phyloP scores from a whole-genome alignment of 2,113 vertebrate species.

The Azemiops feae region DNA sequence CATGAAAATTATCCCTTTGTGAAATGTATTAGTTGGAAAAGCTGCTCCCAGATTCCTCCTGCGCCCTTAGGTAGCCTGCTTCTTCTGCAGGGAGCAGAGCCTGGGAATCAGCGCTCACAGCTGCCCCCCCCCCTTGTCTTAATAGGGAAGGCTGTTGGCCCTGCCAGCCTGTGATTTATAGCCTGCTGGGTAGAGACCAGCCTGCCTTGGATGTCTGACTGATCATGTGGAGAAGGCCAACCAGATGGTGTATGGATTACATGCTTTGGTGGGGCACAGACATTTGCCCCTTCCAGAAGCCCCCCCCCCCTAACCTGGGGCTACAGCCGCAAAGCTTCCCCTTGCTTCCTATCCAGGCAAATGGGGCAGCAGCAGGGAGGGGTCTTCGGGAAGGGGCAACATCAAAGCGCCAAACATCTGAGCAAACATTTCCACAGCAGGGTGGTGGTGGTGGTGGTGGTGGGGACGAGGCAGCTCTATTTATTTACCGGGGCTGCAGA shows the following conservation, averaged over 20 bases:
- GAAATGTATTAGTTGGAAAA: not conserved
- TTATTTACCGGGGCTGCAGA: not conserved
- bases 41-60: not conserved
- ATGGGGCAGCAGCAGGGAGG: not conserved
- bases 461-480: no score
- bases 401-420: not conserved
- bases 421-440: not conserved
- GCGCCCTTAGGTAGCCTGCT: not conserved
- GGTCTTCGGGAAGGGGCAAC: no score
- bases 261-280: not conserved
- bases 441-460: rapidly evolving
- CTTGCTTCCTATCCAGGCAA: not conserved
- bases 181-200: not conserved
- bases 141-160: not conserved
- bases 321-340: not conserved
- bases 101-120: no score
- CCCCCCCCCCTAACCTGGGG: no score
- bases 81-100: no score
- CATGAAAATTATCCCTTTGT: not conserved
- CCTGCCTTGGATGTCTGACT: not conserved
- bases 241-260: not conserved
- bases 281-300: not conserved
- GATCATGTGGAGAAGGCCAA: not conserved
- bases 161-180: not conserved
- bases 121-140: not conserved